Percentiles rank a stretch among this genome's conserved stretches.
Conservation (phyloP, 1,140 invertebrate species). For the Catajapyx aquilonaris region DNA sequence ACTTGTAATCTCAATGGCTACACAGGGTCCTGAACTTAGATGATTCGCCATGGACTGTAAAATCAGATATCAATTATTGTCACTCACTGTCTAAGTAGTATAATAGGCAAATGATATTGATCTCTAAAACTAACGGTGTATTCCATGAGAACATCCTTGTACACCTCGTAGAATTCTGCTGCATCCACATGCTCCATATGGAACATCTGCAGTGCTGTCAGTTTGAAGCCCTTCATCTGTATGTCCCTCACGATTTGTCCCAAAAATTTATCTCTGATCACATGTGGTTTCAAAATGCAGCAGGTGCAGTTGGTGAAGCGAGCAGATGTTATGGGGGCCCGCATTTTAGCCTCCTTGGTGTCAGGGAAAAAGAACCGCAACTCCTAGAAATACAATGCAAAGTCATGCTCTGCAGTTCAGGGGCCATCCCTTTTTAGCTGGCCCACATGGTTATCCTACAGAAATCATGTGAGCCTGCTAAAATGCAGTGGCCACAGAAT, state of each 20-base stretch:
- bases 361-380: slow-evolving; percentile 43
- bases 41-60: neutral
- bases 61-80: neutral
- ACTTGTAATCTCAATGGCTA: neutral
- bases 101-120: neutral
- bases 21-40: neutral
- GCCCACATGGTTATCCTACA: slow-evolving; percentile 9
- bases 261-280: slow-evolving; percentile 38
- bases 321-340: slow-evolving; percentile 26
- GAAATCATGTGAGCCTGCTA: neutral
- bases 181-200: slow-evolving; percentile 55
- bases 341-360: slow-evolving; percentile 22
- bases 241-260: slow-evolving; percentile 56
- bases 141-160: slow-evolving; percentile 70
- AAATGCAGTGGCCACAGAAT: neutral
- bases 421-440: slow-evolving; percentile 13
- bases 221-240: slow-evolving; percentile 43
- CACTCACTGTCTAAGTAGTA: neutral
- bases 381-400: slow-evolving; percentile 17
- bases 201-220: slow-evolving; percentile 60
- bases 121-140: slow-evolving; percentile 36
- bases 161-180: slow-evolving; percentile 81
- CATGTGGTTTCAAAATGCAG: slow-evolving; percentile 83
- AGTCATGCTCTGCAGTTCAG: slow-evolving; percentile 12
- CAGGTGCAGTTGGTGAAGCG: slow-evolving; percentile 47